Evolutionary conservation across 2,797 vertebrate genomes (phyloP), one percentile per base, ranked within the genome.

Genomic region (Mionectes olivaceus): DNA sequence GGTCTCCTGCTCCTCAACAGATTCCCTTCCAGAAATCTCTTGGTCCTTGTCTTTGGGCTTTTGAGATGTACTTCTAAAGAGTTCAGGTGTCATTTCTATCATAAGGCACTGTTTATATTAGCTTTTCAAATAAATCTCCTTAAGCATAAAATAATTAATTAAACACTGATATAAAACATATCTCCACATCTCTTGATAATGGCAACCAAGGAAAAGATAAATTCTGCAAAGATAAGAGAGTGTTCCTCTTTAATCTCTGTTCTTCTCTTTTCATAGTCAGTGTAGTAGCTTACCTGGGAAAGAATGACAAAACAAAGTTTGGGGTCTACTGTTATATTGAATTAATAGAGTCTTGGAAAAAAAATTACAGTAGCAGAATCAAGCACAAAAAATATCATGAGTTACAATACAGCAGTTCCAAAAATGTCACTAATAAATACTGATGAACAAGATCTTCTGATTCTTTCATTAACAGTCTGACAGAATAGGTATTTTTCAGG

Each of bases 391-490:
- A 65, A 57, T 61, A 23, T 75, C 3, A 6, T 44, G 65, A 90
- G n/a, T 80, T 89, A 33, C 55, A 94, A 73, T 30, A 80, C 19
- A 89, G 52, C 24, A 70, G 30, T 84, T 73, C 63, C 9, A 92
- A 84, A 94, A 69, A 69, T 59, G 16, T 92, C 70, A 81, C 47
- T 37, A 33, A 44, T 60, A 93, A 93, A 71, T 79, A 35, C 56
- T 75, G 78, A 96, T 71, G 39, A 93, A 87, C 19, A 90, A 81
- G 46, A 61, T 80, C 53, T 47, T 83, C 39, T 90, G 33, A 55
- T 86, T 93, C 83, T 89, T 22, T 82, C 47, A 43, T 89, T 90
- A 81, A 14, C 35, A 65, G 32, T 75, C 53, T 79, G 59, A 65
- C 32, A 71, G 18, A 25, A 70, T 78, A 70, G 46, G 15, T 28